Evolutionary conservation across 2,888 invertebrate genomes (phyloP), one percentile per base, ranked within the genome.

Genomic region (Drosophila parthenogenetica): DNA sequence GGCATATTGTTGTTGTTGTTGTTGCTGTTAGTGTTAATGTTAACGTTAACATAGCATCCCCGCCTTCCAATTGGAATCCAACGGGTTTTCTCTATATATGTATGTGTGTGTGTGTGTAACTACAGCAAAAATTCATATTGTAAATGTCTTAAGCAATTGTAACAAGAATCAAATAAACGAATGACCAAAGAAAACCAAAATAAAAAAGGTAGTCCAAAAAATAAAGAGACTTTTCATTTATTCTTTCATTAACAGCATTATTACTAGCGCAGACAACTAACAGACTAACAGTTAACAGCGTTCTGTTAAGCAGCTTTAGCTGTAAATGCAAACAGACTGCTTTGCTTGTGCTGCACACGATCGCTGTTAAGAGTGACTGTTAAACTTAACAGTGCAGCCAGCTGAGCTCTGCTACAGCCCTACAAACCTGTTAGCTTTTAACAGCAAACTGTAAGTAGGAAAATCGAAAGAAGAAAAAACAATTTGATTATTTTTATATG

Each of bases 61-160:
- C 39, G 14, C 32, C 32, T 5, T 8, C 29, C 25, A 35, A 37
- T 19, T 16, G 39, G 25, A 65, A 69, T 77, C 43, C 22, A 78
- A 77, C 32, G 78, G 76, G 77, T 76, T 76, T 73, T 61, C 62
- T 55, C 43, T 49, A 43, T 17, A 59, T 57, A 22, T 57, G 45
- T 57, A 22, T 57, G 45, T 16, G 16, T 29, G 17, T 32, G 11
- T 35, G 13, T 13, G 13, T 35, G 35, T 35, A 35, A 13, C 11
- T 35, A 35, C 8, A 22, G 40, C 25, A 54, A 25, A 5, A 53
- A 57, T 54, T 49, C 62, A 60, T 66, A 51, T 57, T 71, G 64
- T 75, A 71, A 61, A 64, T 76, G 64, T 72, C 35, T 43, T 61
- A 59, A 73, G 51, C 50, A 65, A 65, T 39, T 35, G 58, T 45